These are phyloP conservation scores for Elgonia sp. DNA, from an alignment of 2,888 invertebrate genomes.

Conservation along the genomic window DNA sequence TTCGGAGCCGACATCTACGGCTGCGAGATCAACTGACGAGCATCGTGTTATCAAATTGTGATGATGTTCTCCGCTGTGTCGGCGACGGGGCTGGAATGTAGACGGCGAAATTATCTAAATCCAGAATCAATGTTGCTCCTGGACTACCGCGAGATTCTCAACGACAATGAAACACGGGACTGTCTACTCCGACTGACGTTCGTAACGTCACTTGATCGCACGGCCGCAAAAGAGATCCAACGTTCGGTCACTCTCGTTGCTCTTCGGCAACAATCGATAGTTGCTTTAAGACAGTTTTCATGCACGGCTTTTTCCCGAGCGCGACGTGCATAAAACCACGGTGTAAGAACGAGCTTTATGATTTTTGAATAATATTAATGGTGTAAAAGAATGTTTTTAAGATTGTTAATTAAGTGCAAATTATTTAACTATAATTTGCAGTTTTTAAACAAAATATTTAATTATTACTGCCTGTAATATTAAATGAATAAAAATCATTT, in stretches of 20 bases:
- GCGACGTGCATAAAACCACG: too few species aligned
- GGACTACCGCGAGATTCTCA: background rate
- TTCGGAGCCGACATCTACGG: background rate
- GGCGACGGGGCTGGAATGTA: background rate
- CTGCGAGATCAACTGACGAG: conserved; percentile 39
- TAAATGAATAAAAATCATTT: too few species aligned
- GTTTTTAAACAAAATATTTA: too few species aligned
- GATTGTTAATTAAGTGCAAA: too few species aligned
- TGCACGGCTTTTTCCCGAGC: background rate
- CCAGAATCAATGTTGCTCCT: conserved; percentile 7
- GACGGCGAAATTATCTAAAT: background rate
- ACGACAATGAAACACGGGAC: conserved; percentile 38
- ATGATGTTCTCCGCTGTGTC: background rate
- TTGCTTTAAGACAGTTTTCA: conserved; percentile 12
- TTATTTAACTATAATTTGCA: too few species aligned
- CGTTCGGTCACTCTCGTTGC: conserved; percentile 52
- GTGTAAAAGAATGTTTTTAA: too few species aligned
- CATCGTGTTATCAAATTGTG: conserved; percentile 23
- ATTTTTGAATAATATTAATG: too few species aligned
- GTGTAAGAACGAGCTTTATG: too few species aligned
- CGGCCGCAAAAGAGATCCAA: conserved; percentile 50
- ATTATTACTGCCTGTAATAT: too few species aligned
- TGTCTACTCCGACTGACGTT: conserved; percentile 64
- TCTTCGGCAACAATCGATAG: conserved; percentile 66
- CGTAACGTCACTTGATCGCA: conserved; percentile 66